A percentile compares a stretch with the other conserved stretches of the same genome.
Evolutionary conservation across 2,888 invertebrate species (phyloP).

Genomic region (Microchrysa polita): DNA sequence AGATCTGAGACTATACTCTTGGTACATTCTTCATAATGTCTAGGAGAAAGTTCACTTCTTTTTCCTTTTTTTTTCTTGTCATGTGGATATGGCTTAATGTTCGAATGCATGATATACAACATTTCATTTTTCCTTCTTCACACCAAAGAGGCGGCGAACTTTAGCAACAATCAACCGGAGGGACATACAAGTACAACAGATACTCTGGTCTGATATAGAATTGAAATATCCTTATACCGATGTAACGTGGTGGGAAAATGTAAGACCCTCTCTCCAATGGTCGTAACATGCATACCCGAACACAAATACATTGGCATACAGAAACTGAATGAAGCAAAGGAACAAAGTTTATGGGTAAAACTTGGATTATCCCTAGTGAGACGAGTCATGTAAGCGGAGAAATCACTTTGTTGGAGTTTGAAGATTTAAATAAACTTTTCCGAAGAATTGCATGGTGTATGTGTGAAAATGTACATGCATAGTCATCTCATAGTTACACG

Average conservation of each 20-base stretch:
- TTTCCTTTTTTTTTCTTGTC: background rate
- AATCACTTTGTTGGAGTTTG: constrained; percentile 36
- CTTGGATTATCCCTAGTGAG: constrained; percentile 32
- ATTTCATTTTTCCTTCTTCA: background rate
- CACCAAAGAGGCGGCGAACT: background rate
- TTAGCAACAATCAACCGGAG: background rate
- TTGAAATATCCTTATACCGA: background rate
- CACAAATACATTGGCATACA: background rate
- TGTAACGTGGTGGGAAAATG: background rate
- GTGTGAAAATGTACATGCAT: background rate
- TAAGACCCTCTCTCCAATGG: background rate
- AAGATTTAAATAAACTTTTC: constrained; percentile 35
- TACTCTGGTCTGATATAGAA: too few species aligned
- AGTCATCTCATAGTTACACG: background rate
- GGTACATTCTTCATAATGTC: background rate
- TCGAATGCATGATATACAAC: constrained; percentile 34
- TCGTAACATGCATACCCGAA: background rate
- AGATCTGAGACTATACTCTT: too few species aligned
- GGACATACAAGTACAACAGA: background rate
- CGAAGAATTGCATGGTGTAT: background rate
- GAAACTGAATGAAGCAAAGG: background rate
- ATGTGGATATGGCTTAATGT: constrained; percentile 26
- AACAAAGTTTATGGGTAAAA: constrained; percentile 28
- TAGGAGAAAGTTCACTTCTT: background rate
- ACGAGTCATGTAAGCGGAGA: background rate